Evolutionary conservation across 2,113 vertebrate genomes (phyloP).

Genomic region (Globicephala melas): DNA sequence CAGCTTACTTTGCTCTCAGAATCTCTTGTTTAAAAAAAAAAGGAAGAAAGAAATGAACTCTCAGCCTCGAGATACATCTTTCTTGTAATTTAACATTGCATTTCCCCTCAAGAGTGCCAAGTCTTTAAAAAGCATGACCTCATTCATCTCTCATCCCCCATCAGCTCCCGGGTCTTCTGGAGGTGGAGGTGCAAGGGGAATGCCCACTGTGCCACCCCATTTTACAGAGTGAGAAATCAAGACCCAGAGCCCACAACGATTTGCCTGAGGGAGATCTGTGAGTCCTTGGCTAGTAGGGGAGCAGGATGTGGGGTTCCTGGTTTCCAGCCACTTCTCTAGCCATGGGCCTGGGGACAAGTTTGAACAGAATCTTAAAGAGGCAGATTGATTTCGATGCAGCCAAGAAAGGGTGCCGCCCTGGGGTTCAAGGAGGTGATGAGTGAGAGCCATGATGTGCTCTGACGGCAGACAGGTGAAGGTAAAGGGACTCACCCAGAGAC

Average conservation of each 20-base stretch:
- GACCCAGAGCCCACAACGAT: rapidly evolving
- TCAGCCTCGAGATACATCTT: background rate
- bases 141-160: background rate
- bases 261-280: background rate
- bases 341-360: background rate
- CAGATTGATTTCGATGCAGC: background rate
- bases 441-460: background rate
- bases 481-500: background rate
- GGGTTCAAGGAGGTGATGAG: background rate
- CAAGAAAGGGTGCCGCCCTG: background rate
- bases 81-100: background rate
- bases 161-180: background rate
- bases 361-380: background rate
- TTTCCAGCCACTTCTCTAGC: background rate
- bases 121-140: slow-evolving; percentile 18
- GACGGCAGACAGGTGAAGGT: background rate
- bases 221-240: background rate
- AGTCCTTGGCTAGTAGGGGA: background rate
- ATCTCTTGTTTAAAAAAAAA: background rate
- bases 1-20: background rate
- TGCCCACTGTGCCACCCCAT: background rate
- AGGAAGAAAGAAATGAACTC: background rate
- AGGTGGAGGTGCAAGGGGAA: background rate
- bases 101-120: background rate
- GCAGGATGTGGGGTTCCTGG: background rate